These are phyloP conservation scores for Lypha dubia DNA, from an alignment of 2,888 invertebrate species.

Conservation along the genomic window DNA sequence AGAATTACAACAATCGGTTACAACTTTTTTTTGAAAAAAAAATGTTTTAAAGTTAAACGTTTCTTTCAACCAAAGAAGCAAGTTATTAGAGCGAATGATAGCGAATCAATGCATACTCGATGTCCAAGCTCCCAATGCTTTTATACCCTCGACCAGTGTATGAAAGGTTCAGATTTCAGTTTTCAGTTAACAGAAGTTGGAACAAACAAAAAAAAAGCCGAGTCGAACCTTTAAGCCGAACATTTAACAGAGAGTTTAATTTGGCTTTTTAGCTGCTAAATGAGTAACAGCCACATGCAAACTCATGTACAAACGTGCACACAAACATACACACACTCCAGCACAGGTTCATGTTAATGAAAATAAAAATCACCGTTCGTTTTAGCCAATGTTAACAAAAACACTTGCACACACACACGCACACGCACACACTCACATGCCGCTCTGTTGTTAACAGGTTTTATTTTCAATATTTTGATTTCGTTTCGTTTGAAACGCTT, in stretches of 20 bases:
- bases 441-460: conserved; percentile 62
- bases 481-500: conserved; percentile 25
- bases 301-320: conserved; percentile 10
- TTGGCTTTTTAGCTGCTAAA: conserved; percentile 53
- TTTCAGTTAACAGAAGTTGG: conserved; percentile 62
- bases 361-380: conserved; percentile 64
- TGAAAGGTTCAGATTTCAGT: conserved; percentile 66
- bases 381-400: conserved; percentile 59
- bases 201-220: conserved; percentile 35
- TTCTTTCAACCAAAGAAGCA: conserved; percentile 80
- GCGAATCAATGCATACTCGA: conserved; percentile 88
- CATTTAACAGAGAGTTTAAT: conserved; percentile 70
- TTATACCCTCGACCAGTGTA: conserved; percentile 84
- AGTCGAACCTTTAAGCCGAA: conserved; percentile 70
- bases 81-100: conserved; percentile 88
- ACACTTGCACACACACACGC: conserved; percentile 1
- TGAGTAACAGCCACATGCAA: conserved; percentile 48
- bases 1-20: conserved; percentile 82
- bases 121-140: conserved; percentile 87
- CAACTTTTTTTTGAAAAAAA: conserved; percentile 73
- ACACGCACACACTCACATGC: conserved; percentile 24
- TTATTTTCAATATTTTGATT: conserved; percentile 35
- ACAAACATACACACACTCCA: conserved; percentile 5
- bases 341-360: conserved; percentile 22
- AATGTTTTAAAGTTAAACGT: conserved; percentile 70